Evolutionary conservation across 2,113 vertebrate genomes (phyloP), one percentile per base, ranked within the genome.

Genomic region (Chrysemys picta): DNA sequence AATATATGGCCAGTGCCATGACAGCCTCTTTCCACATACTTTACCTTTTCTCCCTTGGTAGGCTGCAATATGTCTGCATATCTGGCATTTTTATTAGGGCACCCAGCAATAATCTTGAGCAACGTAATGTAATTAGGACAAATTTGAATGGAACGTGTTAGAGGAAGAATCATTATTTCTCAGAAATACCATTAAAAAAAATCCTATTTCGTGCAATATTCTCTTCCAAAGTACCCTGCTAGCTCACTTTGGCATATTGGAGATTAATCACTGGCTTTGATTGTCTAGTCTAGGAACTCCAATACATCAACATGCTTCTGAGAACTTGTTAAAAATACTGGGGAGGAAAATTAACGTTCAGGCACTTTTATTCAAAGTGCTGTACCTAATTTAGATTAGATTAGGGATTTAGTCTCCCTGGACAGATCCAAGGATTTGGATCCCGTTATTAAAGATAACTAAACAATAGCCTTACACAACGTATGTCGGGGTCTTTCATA

Each of bases 261-360:
- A 96, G 97, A 97, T 96, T 91, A 98, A 95, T 97, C 88, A 88
- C 27, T 94, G 31, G 52, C 84, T 94, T 90, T 27, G 24, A 90
- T 96, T 89, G 84, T 92, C 96, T 97, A 7, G 1, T 90, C 91
- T 21, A 27, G 88, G 95, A 96, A 94, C 93, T 65, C 87, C 83
- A 94, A 89, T 93, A 53, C 80, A 96, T 96, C 96, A 95, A 50
- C 89, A 72, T 79, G 76, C 79, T 95, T 97, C 89, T 35, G 89
- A 91, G 88, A 97, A 97, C 79, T 17, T 53, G 54, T 91, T 76
- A 81, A 96, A 89, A 96, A 88, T 59, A 89, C 35, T 80, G 29
- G 53, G 47, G 83, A 82, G 56, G 35, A 94, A 94, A 94, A 96
- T 95, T 85, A 95, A 96, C 79, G 96, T 97, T 84, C 54, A 57